These are phyloP conservation scores for Onychostoma macrolepis DNA, from an alignment of 2,113 vertebrate genomes.

Conservation along the genomic window DNA sequence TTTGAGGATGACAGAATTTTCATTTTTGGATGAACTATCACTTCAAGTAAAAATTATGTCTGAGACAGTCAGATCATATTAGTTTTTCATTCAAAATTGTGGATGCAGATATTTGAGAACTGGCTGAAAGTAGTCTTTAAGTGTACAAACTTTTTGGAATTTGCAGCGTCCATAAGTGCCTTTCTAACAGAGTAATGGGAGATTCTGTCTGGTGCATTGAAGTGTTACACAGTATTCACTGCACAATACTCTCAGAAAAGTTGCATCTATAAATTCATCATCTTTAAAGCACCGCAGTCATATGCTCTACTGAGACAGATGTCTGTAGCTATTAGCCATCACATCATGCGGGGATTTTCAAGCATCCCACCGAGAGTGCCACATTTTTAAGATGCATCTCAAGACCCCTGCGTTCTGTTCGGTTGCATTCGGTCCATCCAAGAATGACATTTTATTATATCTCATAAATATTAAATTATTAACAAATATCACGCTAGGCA, in stretches of 20 bases:
- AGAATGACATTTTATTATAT: not conserved
- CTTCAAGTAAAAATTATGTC: too few species aligned
- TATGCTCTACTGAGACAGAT: not conserved
- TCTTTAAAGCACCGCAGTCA: not conserved
- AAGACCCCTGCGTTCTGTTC: not conserved
- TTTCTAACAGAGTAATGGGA: not conserved
- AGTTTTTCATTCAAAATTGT: not conserved
- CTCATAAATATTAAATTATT: conserved; percentile 10
- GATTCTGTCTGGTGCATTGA: too few species aligned
- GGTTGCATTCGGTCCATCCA: not conserved
- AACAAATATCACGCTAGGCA: not conserved
- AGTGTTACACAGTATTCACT: not conserved
- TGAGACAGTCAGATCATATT: too few species aligned
- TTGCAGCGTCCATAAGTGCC: not conserved
- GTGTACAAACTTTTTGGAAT: not conserved
- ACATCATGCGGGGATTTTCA: not conserved
- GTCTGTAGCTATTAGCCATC: not conserved
- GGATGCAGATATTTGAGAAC: not conserved
- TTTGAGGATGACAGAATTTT: too few species aligned
- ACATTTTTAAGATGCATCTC: not conserved
- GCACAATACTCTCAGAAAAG: not conserved
- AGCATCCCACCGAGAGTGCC: not conserved
- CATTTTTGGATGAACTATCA: too few species aligned
- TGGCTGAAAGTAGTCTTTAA: not conserved
- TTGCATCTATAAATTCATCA: not conserved